Conservation (phyloP, 2,113 vertebrate species). For the Pseudolaguvia tuberculata region DNA sequence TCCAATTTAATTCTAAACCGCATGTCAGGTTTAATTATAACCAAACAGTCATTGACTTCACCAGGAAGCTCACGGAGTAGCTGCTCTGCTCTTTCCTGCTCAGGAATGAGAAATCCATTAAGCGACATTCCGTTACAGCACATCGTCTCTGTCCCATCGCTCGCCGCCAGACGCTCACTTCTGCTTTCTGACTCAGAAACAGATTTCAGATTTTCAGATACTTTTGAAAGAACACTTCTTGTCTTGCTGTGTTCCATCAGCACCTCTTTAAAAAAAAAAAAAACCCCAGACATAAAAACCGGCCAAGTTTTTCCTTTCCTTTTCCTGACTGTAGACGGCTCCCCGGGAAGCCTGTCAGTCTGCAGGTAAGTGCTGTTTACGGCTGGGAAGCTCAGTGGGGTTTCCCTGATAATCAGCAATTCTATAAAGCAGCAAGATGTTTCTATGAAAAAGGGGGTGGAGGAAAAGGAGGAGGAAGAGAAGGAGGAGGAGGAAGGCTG, state of each 20-base stretch:
- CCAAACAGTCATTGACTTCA: constrained; percentile 18
- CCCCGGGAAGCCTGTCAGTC: constrained; percentile 44
- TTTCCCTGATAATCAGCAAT: constrained; percentile 60
- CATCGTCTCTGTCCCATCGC: constrained; percentile 11
- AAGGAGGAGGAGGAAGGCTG: constrained; percentile 26
- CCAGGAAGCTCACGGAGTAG: constrained; percentile 2
- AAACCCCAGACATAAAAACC: constrained; percentile 33
- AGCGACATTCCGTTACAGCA: neutral
- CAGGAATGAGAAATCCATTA: constrained; percentile 32
- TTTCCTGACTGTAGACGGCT: constrained; percentile 22
- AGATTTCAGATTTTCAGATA: constrained; percentile 34
- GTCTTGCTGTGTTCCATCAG: constrained; percentile 37
- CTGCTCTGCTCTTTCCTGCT: constrained; percentile 31
- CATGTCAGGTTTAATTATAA: constrained; percentile 40
- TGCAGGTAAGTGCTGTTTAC: constrained; percentile 41
- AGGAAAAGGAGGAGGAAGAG: constrained; percentile 19
- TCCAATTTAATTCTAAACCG: constrained; percentile 8
- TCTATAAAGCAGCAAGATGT: constrained; percentile 59
- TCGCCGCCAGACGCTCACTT: constrained; percentile 18
- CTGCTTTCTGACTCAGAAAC: constrained; percentile 43
- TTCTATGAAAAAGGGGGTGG: constrained; percentile 43
- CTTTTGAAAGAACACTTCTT: constrained; percentile 36
- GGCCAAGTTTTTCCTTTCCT: constrained; percentile 30
- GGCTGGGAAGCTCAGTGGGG: constrained; percentile 41
- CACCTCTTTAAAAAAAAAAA: constrained; percentile 40